These are phyloP conservation scores for Drosophila sucinea DNA, from an alignment of 1,140 invertebrate species.

Conservation along the genomic window DNA sequence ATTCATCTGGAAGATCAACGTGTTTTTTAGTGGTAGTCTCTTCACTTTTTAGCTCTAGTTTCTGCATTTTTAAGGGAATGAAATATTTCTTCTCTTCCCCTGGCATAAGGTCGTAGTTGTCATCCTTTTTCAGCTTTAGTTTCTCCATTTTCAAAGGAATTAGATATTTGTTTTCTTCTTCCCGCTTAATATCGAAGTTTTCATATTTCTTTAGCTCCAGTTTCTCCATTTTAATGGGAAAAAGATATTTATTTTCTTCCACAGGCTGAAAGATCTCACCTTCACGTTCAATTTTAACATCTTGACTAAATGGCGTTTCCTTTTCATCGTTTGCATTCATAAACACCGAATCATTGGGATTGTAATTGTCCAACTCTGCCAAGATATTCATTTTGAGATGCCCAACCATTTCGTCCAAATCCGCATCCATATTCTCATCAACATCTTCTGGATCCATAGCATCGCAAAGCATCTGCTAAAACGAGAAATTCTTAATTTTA, in stretches of 20 bases:
- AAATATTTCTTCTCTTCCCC: neutral
- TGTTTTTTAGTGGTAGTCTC: neutral
- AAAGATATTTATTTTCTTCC: no score
- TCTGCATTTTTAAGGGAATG: neutral
- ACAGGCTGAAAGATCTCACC: neutral
- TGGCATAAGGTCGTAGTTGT: neutral
- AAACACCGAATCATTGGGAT: neutral
- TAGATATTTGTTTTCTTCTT: no score
- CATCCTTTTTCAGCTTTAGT: neutral
- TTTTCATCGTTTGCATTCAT: neutral
- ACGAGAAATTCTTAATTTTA: neutral
- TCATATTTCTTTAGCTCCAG: neutral
- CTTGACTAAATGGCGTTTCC: neutral
- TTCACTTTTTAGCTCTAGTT: neutral
- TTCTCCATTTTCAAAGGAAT: no score
- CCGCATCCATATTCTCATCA: neutral
- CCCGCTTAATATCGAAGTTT: neutral
- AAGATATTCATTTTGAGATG: conserved; percentile 25
- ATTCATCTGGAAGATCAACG: neutral
- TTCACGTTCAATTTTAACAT: neutral
- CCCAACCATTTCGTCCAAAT: conserved; percentile 5
- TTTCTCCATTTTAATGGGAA: no score
- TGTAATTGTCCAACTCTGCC: conserved; percentile 27
- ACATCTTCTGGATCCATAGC: conserved; percentile 24
- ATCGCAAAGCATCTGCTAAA: conserved; percentile 32